phyloP scores from a whole-genome alignment of 2,113 vertebrate species.

The Gallinago jamesoni region DNA sequence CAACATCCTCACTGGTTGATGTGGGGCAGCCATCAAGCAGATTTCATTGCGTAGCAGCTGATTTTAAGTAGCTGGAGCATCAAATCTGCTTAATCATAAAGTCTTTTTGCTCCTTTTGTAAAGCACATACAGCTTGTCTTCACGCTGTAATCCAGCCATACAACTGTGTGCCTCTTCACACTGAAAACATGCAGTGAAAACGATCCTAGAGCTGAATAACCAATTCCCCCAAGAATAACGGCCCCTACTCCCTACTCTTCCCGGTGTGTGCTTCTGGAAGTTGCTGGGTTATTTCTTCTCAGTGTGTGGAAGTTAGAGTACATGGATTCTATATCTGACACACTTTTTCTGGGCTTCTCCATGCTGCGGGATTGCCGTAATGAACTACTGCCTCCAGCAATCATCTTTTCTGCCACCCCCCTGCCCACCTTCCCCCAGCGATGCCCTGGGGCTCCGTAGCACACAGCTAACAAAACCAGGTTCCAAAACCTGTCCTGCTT shows the following conservation, averaged over 20 bases:
- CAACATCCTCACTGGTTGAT: background rate
- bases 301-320: background rate
- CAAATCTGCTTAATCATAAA: background rate
- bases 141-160: background rate
- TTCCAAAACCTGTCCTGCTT: background rate
- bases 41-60: background rate
- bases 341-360: background rate
- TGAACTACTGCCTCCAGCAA: slow-evolving; percentile 11
- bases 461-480: background rate
- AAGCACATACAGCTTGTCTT: background rate
- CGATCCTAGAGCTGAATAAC: background rate
- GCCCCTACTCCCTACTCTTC: background rate
- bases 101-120: background rate
- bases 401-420: background rate
- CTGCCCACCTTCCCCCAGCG: background rate
- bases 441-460: background rate
- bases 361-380: background rate
- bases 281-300: background rate
- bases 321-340: background rate
- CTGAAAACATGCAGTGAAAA: slow-evolving; percentile 15
- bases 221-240: background rate
- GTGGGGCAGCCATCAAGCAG: background rate
- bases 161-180: background rate
- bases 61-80: background rate
- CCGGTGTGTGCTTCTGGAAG: background rate